A percentile compares a stretch with the other conserved stretches of the same genome.
Conservation (phyloP, 2,797 vertebrate genomes). For the Protosalanx chinensis region DNA sequence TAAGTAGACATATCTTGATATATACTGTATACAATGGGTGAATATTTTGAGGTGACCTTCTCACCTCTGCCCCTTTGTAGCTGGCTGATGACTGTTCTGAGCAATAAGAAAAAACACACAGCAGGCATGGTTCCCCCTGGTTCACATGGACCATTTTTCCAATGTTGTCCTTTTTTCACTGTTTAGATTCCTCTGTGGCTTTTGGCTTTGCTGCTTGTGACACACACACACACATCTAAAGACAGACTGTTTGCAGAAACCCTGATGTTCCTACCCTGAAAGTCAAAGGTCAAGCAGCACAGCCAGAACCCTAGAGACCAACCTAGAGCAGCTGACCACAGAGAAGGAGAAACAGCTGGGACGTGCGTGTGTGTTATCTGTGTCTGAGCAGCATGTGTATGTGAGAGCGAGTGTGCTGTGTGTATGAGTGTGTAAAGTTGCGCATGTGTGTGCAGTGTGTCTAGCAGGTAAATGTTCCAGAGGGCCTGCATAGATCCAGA, state of each 20-base stretch:
- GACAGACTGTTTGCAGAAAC: conserved; percentile 8
- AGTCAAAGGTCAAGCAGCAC: conserved; percentile 18
- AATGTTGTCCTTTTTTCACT: not conserved
- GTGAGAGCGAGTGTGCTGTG: not conserved
- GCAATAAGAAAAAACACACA: conserved; percentile 29
- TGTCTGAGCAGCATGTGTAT: not conserved
- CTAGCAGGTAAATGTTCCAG: not conserved
- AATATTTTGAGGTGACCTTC: conserved; percentile 30
- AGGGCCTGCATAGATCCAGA: not conserved
- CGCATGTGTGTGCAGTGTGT: too few species aligned
- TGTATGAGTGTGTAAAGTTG: not conserved
- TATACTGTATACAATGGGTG: not conserved
- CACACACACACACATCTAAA: conserved; percentile 5
- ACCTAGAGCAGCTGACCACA: not conserved
- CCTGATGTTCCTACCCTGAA: not conserved
- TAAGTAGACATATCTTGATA: too few species aligned
- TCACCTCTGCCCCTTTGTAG: conserved; percentile 25
- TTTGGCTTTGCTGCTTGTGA: conserved; percentile 9
- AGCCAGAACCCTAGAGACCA: not conserved
- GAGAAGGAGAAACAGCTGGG: not conserved
- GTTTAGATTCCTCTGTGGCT: conserved; percentile 5
- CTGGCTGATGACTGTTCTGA: too few species aligned
- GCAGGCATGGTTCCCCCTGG: not conserved
- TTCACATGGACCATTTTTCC: conserved; percentile 1
- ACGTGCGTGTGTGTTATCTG: conserved; percentile 12